Evolutionary conservation across 2,797 vertebrate genomes (phyloP), one percentile per base, ranked within the genome.

Genomic region (Hippocampus kuda): DNA sequence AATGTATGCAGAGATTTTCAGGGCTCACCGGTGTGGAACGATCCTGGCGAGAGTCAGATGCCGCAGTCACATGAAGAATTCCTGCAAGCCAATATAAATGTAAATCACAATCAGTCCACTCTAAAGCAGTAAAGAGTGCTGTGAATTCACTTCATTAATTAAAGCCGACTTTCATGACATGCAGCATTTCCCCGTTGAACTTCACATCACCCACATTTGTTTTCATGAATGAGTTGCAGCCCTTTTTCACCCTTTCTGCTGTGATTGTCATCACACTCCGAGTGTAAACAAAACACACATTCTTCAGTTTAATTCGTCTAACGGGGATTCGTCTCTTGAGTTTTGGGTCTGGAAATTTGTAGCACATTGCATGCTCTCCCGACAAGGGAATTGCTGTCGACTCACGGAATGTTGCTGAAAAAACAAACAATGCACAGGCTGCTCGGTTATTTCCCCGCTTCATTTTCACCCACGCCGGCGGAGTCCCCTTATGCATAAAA

Each of bases 361-460:
- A 72, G 76, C 66, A 68, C 56, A 71, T 76, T 77, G 82, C 75
- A 77, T 13, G 73, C 72, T 79, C 75, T 75, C 73, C 70, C 83
- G 84, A 86, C 83, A 54, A 81, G 88, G 88, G 86, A 90, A 90
- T 89, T 87, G 81, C 85, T 85, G 86, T 90, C 87, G 86, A 86
- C 84, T 79, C 72, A 80, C 84, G 88, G 88, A 90, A 90, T 89
- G 88, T 88, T 89, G 80, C 71, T 83, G 82, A 83, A 76, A 90
- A 91, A 91, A 91, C 88, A 90, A 91, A 92, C 89, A 89, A 86
- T 80, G 76, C 78, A 75, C 27, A 11, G 57, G 51, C 78, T 68
- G 54, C 73, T 76, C 73, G n/a, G 77, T 56, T 71, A 77, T 74
- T 82, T 75, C 74, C 74, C 74, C 71, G 78, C 75, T 70, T 38